Conservation (phyloP, 92 coral and sea anemone species). For the Phenganax subtilis region DNA sequence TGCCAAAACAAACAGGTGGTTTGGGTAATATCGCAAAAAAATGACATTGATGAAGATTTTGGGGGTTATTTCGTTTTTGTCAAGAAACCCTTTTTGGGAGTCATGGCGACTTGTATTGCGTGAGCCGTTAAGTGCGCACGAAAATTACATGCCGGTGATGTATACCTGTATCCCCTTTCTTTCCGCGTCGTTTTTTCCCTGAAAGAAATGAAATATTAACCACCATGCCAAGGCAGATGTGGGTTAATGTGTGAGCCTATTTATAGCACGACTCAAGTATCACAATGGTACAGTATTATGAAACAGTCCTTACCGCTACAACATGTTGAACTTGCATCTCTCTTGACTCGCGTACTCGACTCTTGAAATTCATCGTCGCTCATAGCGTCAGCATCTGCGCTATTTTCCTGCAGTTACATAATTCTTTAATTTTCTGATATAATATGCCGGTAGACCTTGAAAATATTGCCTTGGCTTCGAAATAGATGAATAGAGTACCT, state of each 20-base stretch:
- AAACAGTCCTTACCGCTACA: neutral
- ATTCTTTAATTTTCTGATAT: neutral
- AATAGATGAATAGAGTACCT: constrained; percentile 13
- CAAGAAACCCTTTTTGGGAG: no score
- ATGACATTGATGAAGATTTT: no score
- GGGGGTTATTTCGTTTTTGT: no score
- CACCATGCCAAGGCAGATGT: constrained; percentile 1
- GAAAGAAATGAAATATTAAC: constrained; percentile 30
- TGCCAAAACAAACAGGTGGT: no score
- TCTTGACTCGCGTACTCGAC: neutral
- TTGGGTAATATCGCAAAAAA: no score
- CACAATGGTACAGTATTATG: neutral
- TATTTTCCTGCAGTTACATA: neutral
- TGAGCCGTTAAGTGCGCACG: no score
- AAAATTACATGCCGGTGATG: neutral
- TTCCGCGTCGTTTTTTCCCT: constrained; percentile 24
- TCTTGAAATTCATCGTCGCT: neutral
- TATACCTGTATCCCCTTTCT: constrained; percentile 19
- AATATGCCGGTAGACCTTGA: constrained; percentile 7
- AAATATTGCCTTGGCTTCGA: no score
- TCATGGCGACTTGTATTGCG: neutral
- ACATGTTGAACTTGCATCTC: constrained; percentile 28
- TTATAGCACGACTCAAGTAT: constrained; percentile 4
- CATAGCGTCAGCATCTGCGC: neutral
- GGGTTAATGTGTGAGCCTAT: neutral